Evolutionary conservation across 2,797 vertebrate genomes (phyloP).

Genomic region (Austrolebias charrua): DNA sequence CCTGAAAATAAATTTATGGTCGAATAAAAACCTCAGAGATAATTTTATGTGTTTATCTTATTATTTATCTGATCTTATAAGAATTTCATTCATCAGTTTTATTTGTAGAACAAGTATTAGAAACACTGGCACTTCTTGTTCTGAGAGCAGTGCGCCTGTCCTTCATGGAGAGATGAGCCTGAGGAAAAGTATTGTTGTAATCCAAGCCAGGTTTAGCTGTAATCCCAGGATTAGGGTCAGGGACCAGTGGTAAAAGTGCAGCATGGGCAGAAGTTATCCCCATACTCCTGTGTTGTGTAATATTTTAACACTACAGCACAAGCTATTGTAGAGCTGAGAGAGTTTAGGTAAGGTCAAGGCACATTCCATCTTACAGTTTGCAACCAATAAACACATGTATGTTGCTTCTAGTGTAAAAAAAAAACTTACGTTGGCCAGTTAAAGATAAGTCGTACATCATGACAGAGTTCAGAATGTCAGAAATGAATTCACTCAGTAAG

Average conservation of each 20-base stretch:
- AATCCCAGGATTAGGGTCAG: slow-evolving; percentile 85
- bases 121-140: neutral
- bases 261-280: slow-evolving; percentile 68
- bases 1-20: neutral
- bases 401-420: neutral
- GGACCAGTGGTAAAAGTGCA: slow-evolving; percentile 77
- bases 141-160: slow-evolving; percentile 30
- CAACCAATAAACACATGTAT: neutral
- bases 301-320: slow-evolving; percentile 32
- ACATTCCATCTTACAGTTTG: neutral
- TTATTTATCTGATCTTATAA: too few relatives aligned
- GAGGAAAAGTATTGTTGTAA: slow-evolving; percentile 68
- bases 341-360: neutral
- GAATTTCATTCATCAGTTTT: too few relatives aligned
- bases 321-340: neutral
- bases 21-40: neutral
- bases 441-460: too few relatives aligned
- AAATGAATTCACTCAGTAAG: slow-evolving; percentile 16
- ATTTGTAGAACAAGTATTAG: too few relatives aligned
- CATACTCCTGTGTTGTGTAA: slow-evolving; percentile 54
- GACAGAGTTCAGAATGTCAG: neutral
- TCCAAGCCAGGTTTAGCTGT: slow-evolving; percentile 72
- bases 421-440: neutral
- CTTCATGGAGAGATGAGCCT: slow-evolving; percentile 69
- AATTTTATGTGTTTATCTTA: too few relatives aligned